These are phyloP conservation scores for Origma solitaria DNA, from an alignment of 2,113 vertebrate genomes.

Conservation along the genomic window DNA sequence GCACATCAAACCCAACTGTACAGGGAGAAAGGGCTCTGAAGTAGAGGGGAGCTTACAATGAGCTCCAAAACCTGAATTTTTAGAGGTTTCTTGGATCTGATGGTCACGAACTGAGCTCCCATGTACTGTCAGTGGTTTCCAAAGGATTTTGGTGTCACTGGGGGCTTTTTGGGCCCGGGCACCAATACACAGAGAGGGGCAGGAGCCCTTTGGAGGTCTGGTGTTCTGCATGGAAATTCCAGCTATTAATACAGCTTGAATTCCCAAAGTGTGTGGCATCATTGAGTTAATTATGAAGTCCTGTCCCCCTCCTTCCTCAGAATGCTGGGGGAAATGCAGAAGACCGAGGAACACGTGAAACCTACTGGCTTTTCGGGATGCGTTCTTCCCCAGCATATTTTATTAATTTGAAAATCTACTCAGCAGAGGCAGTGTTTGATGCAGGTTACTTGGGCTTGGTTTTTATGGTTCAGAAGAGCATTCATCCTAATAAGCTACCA, in stretches of 20 bases:
- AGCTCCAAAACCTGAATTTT: background rate
- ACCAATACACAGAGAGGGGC: accelerated
- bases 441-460: background rate
- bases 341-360: background rate
- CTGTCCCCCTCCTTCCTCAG: accelerated
- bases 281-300: background rate
- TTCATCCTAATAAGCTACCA: background rate
- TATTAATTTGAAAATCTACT: background rate
- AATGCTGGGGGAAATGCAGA: background rate
- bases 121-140: background rate
- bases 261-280: background rate
- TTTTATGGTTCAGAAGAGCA: background rate
- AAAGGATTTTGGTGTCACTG: background rate
- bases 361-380: background rate
- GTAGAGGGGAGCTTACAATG: background rate
- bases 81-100: background rate
- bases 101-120: background rate
- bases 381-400: background rate
- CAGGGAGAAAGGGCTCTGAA: background rate
- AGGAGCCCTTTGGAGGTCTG: background rate
- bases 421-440: background rate
- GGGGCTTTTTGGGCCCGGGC: background rate
- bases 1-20: background rate
- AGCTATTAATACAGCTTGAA: background rate
- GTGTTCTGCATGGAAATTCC: background rate